Percentiles rank a stretch among this genome's conserved stretches.
These are phyloP conservation scores for Podabrus alpinus DNA, from an alignment of 2,888 invertebrate genomes.

Conservation along the genomic window DNA sequence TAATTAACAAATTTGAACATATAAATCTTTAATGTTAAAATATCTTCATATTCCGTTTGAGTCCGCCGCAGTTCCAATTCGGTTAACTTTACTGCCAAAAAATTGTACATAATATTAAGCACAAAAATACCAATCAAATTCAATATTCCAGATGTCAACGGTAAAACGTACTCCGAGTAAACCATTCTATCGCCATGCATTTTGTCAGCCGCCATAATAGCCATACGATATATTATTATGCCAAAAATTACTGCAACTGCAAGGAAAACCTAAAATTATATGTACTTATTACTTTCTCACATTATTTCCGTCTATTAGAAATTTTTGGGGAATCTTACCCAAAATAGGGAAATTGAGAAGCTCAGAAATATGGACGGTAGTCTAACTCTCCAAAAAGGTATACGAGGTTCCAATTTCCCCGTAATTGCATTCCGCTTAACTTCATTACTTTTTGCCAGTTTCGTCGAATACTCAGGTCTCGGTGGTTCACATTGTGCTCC, in stretches of 20 bases:
- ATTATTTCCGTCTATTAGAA: background rate
- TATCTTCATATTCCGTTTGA: conserved; percentile 85
- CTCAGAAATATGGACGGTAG: conserved; percentile 73
- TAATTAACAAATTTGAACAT: conserved; percentile 88
- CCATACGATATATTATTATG: conserved; percentile 77
- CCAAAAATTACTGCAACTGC: conserved; percentile 76
- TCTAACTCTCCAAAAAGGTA: conserved; percentile 77
- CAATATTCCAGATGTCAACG: conserved; percentile 75
- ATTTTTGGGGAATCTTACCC: conserved; percentile 46
- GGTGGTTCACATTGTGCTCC: conserved; percentile 77
- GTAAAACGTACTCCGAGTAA: conserved; percentile 69
- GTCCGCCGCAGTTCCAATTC: conserved; percentile 78
- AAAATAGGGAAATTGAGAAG: conserved; percentile 67
- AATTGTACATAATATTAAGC: conserved; percentile 71
- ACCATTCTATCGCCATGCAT: conserved; percentile 59
- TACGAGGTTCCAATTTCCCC: conserved; percentile 68
- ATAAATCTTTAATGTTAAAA: conserved; percentile 84
- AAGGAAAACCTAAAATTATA: conserved; percentile 61
- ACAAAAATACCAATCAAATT: conserved; percentile 78
- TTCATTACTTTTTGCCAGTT: conserved; percentile 60
- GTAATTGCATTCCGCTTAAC: conserved; percentile 62
- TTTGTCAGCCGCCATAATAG: conserved; percentile 63
- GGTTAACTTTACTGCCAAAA: conserved; percentile 69
- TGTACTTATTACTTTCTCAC: background rate
- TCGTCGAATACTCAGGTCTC: conserved; percentile 73